Evolutionary conservation across 2,797 vertebrate species (phyloP), one percentile per base, ranked within the genome.

Genomic region (Chelidonichthys spinosus): DNA sequence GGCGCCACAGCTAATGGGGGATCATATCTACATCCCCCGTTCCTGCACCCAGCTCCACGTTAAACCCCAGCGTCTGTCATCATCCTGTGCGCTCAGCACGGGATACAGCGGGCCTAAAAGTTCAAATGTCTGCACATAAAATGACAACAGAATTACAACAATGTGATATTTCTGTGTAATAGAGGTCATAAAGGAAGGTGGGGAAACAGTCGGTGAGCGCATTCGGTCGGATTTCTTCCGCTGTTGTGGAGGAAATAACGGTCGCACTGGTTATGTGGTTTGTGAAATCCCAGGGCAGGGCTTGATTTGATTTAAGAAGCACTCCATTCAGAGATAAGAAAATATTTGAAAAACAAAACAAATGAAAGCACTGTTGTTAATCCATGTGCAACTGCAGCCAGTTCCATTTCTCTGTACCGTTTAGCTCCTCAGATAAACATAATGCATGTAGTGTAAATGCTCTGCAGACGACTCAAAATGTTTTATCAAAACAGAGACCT

Each of bases 1-100:
- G 87, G 89, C 86, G 87, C 90, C 88, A 79, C 78, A 56, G 85
- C 88, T 92, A 93, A 92, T 91, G 83, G 89, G 84, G 83, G 86
- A 87, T 90, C 86, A 76, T 87, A 90, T 92, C 85, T 90, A 84
- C 81, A 88, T 14, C 25, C 32, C 15, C 65, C 7, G 52, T 73
- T 88, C 67, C 78, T 63, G 59, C 76, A 73, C 81, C 62, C 66
- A 72, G 68, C 80, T 78, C 62, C 73, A 74, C 50, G 74, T 74
- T 76, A 74, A 86, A 79, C 67, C 72, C 49, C 65, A 44, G 66
- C 71, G 50, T 79, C 85, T 85, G 89, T 89, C 85, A 79, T 90
- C 87, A 54, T 89, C 69, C 65, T 5, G 69, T 40, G 69, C 35
- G 7, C 73, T 82, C 66, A n/a, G 76, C 69, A 35, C 64, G n/a